Base-by-base conservation (phyloP, 2,113 vertebrate genomes). In the Eptatretus burgeri region DNA sequence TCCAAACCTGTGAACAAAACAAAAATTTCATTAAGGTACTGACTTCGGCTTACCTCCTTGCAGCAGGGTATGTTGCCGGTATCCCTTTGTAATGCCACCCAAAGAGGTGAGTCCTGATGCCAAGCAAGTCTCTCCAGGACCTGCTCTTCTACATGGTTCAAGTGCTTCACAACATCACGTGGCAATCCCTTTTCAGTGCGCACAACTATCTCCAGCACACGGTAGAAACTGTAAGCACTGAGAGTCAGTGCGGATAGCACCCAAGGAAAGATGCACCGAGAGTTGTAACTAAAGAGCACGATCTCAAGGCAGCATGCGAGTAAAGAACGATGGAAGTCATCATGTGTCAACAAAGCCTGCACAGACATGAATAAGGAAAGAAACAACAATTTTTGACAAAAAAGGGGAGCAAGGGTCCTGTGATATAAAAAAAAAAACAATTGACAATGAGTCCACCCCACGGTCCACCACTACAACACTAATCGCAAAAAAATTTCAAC, bases 201-300 rank as follows among this genome's bases (percentile, higher is more conserved):
- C 70, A 98, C 94, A 11, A 95, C 80, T 66, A 98, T 82, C 69
- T 98, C 91, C 7, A 98, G 95, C 51, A 95, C 89, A 88, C 94
- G 66, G 66, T 93, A 98, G 71, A 95, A 95, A 70, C 87, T 82
- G 75, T 93, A 98, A 0, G 89, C 81, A 2, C 69, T 71, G 65
- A 93, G 74, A 69, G 79, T 73, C 27, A 95, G 79, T 63, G 82
- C 69, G 14, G 78, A 77, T 63, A 94, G 77, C 75, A 91, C 84
- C 91, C 91, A 98, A 49, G 91, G 91, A 67, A 98, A 98, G 53
- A 78, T 93, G 49, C 82, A 79, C 51, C 82, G 82, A 19, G 89
- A 95, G 70, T 82, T 89, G 73, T 98, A 95, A 2, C 86, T 79
- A 41, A 95, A 98, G 13, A 98, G 74, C 67, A 95, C 85, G 2